A percentile compares a stretch with the other conserved stretches of the same genome.
Evolutionary conservation across 1,140 invertebrate genomes (phyloP).

Genomic region (Druon quercuslanigerum): DNA sequence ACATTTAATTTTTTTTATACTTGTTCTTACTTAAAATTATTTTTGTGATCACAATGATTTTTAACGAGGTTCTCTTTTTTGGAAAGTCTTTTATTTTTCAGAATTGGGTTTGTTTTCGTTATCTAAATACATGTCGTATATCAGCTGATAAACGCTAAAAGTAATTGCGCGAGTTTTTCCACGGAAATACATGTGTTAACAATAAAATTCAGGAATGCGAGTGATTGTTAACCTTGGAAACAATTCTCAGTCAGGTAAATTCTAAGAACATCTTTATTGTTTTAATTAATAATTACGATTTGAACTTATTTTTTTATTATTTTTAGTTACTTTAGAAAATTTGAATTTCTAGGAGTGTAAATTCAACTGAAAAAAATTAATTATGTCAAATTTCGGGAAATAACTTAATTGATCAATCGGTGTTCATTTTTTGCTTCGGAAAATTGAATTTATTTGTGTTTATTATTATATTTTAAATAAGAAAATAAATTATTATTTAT

Average conservation of each 20-base stretch:
- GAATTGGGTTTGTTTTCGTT: background rate
- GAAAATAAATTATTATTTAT: too few relatives aligned
- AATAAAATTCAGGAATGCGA: background rate
- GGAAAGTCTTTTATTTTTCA: background rate
- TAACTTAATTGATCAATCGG: too few relatives aligned
- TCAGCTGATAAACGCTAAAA: background rate
- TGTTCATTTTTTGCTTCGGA: too few relatives aligned
- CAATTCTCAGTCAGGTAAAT: background rate
- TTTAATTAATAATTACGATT: background rate
- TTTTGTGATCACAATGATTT: too few relatives aligned
- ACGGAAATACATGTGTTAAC: too few relatives aligned
- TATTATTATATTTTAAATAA: too few relatives aligned
- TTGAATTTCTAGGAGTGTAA: background rate
- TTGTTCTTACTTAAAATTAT: too few relatives aligned
- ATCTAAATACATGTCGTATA: background rate
- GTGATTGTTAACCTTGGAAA: background rate
- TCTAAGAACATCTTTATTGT: background rate
- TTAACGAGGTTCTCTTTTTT: too few relatives aligned
- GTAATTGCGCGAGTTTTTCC: background rate
- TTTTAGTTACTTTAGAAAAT: background rate
- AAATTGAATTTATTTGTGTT: too few relatives aligned
- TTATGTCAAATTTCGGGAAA: too few relatives aligned
- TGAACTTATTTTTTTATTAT: background rate
- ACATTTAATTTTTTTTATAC: too few relatives aligned
- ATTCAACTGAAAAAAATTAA: too few relatives aligned